Evolutionary conservation across 2,797 vertebrate genomes (phyloP), one percentile per base, ranked within the genome.

Genomic region (Silurus lanzhouensis): DNA sequence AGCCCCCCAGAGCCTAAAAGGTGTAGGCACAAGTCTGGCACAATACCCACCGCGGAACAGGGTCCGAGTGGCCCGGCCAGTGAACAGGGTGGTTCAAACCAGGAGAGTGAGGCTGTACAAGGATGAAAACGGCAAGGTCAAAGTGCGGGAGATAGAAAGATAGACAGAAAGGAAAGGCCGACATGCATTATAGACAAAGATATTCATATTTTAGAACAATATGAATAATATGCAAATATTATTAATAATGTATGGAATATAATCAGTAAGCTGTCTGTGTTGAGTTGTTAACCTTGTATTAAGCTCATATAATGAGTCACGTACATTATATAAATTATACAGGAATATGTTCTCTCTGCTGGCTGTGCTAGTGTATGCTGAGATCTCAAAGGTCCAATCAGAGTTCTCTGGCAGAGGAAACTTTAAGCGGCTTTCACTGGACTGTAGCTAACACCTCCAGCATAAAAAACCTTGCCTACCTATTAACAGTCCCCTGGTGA

Each of bases 91-190:
- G 88, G 70, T 92, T 86, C 92, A 89, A 83, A 94, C 91, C 87
- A 93, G 93, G 87, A 90, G 91, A 83, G 91, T 95, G 78, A 94
- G 89, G 76, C 90, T 95, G 78, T 76, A 91, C 38, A 91, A 90
- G 44, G 91, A 90, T 20, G 79, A 90, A 12, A 90, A 84, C 3
- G 88, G 79, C 61, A 91, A 82, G 61, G 80, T 89, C 84, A 60
- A 90, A 57, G 86, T 87, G 67, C 88, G 86, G n/a, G 90, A 92
- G 55, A 88, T 87, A 48, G 89, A 90, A 63, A 85, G 72, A 86
- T 87, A 89, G 86, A 44, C 89, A 25, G 87, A 90, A 72, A 10
- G 17, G 3, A 86, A 27, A 55, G 8, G 38, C 15, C 48, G 46
- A 57, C 17, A 25, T 44, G 76, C 66, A 14, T 44, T 10, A 84